Evolutionary conservation across 2,888 invertebrate species (phyloP).

Genomic region (Nephrotoma appendiculata): DNA sequence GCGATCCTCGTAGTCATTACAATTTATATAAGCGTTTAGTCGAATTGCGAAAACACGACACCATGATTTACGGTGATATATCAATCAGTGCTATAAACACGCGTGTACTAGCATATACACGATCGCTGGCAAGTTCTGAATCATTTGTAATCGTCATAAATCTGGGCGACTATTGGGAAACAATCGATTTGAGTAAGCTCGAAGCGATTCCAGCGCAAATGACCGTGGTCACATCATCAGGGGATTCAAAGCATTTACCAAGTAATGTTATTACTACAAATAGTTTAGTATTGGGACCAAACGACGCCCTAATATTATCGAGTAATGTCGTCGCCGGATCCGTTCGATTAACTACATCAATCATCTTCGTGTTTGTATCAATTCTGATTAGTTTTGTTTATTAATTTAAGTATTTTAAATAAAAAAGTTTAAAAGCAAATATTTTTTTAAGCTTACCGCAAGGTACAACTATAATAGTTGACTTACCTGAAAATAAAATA

Average conservation of each 20-base stretch:
- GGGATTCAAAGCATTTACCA: not conserved
- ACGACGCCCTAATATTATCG: not conserved
- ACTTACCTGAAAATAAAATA: not conserved
- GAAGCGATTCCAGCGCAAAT: not conserved
- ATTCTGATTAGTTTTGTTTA: not conserved
- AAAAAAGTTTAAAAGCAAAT: not conserved
- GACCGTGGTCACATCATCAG: not conserved
- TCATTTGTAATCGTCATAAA: not conserved
- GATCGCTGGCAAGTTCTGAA: not conserved
- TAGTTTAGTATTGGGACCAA: not conserved
- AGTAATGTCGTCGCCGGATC: not conserved
- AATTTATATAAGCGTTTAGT: constrained; percentile 40
- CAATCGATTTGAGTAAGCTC: not conserved
- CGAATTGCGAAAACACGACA: constrained; percentile 32
- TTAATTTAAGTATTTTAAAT: not conserved
- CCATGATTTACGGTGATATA: constrained; percentile 35
- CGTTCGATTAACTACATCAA: not conserved
- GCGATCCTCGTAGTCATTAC: constrained; percentile 34
- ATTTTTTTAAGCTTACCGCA: not conserved
- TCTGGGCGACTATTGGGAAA: not conserved
- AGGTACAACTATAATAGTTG: not conserved
- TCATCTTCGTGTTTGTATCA: not conserved
- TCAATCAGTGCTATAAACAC: constrained; percentile 32
- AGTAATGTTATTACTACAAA: not conserved
- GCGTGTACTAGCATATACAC: not conserved